Evolutionary conservation across 2,888 invertebrate species (phyloP).

Genomic region (Plemyria rubiginata): DNA sequence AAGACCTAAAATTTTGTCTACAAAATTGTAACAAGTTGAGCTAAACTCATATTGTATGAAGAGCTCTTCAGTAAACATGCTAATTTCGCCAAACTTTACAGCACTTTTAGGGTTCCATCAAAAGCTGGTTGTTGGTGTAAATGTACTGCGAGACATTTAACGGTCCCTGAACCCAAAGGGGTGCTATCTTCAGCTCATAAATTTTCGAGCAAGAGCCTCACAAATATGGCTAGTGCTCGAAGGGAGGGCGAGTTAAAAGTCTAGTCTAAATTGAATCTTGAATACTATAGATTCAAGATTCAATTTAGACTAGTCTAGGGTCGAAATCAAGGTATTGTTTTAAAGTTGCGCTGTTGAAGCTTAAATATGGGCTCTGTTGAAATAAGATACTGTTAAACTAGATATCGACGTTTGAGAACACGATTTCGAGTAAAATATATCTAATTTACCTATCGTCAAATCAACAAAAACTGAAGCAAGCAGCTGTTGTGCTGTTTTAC

Average conservation of each 20-base stretch:
- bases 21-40: background rate
- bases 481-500: no score
- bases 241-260: slow-evolving; percentile 1
- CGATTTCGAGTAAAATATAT: no score
- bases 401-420: background rate
- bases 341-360: slow-evolving; percentile 1
- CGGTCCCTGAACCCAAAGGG: slow-evolving; percentile 29
- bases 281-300: no score
- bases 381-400: background rate
- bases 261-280: no score
- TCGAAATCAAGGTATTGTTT: slow-evolving; percentile 8
- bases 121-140: slow-evolving; percentile 23
- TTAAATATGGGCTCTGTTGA: slow-evolving; percentile 8
- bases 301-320: slow-evolving; percentile 12
- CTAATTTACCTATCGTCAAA: no score
- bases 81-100: slow-evolving; percentile 12
- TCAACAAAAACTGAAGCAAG: no score
- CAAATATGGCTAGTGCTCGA: slow-evolving; percentile 19
- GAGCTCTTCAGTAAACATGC: slow-evolving; percentile 7
- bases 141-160: slow-evolving; percentile 28
- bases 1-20: background rate
- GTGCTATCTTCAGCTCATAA: slow-evolving; percentile 22
- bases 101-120: slow-evolving; percentile 19
- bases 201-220: slow-evolving; percentile 14
- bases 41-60: background rate